Percentiles rank a stretch among this genome's conserved stretches.
Conservation (phyloP, 1,140 invertebrate species). For the Megalopta genalis region DNA sequence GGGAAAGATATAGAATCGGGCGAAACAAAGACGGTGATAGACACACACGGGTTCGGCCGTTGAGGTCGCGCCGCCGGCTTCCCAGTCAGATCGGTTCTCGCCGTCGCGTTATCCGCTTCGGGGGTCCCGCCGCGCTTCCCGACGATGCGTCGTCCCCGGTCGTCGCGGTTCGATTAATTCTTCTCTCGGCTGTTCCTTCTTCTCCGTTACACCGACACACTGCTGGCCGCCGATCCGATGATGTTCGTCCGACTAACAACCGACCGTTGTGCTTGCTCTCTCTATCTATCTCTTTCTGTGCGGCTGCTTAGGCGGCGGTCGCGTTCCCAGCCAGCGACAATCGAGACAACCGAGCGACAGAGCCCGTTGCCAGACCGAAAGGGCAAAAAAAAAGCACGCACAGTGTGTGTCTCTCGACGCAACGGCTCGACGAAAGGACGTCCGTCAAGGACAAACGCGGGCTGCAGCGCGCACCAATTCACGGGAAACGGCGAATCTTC, state of each 20-base stretch:
- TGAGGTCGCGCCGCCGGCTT: slow-evolving; percentile 11
- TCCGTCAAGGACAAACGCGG: slow-evolving; percentile 32
- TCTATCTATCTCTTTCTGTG: too few relatives aligned
- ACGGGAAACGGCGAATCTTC: neutral
- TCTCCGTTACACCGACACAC: neutral
- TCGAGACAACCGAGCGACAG: neutral
- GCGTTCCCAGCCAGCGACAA: neutral
- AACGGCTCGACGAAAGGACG: slow-evolving; percentile 28
- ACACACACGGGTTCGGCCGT: slow-evolving; percentile 22
- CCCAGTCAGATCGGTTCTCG: slow-evolving; percentile 28
- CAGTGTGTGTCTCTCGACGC: too few relatives aligned
- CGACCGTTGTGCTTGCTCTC: too few relatives aligned
- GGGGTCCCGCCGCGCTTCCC: neutral
- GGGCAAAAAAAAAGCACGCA: slow-evolving; percentile 27
- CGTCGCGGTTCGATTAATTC: neutral
- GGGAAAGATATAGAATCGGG: slow-evolving; percentile 1
- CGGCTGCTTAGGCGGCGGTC: neutral
- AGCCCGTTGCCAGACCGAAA: slow-evolving; percentile 1
- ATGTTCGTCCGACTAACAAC: too few relatives aligned
- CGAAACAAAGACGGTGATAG: slow-evolving; percentile 23
- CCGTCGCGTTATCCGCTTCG: slow-evolving; percentile 16
- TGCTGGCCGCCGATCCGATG: too few relatives aligned
- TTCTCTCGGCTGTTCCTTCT: too few relatives aligned
- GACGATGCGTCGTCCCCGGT: neutral
- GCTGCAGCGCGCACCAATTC: slow-evolving; percentile 10